These are phyloP conservation scores for Thalpophila matura DNA, from an alignment of 2,888 invertebrate genomes.

Conservation along the genomic window DNA sequence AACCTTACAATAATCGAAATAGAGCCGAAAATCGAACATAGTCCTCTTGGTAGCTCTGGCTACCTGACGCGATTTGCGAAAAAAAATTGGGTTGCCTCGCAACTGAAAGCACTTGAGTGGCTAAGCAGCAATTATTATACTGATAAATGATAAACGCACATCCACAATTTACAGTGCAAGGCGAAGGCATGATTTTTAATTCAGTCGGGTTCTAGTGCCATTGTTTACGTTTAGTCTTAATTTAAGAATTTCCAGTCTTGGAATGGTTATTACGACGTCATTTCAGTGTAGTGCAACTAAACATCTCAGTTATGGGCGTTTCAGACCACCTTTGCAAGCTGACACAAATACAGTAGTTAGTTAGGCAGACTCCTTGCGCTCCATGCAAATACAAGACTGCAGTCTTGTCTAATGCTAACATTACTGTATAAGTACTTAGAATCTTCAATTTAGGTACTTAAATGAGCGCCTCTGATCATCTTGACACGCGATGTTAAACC, in stretches of 20 bases:
- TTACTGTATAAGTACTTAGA: conserved; percentile 5
- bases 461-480: not conserved
- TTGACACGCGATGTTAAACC: not conserved
- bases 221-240: no score
- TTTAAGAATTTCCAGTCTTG: not conserved
- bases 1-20: no score
- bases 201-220: no score
- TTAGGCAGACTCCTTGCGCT: not conserved
- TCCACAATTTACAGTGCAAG: no score
- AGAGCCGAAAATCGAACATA: no score
- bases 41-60: no score
- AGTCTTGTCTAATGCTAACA: conserved; percentile 14
- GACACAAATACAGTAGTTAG: conserved; percentile 1
- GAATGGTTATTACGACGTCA: not conserved
- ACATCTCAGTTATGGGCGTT: not conserved
- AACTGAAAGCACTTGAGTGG: no score
- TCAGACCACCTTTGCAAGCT: not conserved
- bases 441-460: not conserved
- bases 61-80: no score
- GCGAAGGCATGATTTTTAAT: no score
- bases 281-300: not conserved
- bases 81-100: no score
- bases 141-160: no score
- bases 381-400: not conserved
- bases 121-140: no score